These are phyloP conservation scores for Ophthalmolycus amberensis DNA, from an alignment of 2,113 vertebrate genomes.

Conservation along the genomic window DNA sequence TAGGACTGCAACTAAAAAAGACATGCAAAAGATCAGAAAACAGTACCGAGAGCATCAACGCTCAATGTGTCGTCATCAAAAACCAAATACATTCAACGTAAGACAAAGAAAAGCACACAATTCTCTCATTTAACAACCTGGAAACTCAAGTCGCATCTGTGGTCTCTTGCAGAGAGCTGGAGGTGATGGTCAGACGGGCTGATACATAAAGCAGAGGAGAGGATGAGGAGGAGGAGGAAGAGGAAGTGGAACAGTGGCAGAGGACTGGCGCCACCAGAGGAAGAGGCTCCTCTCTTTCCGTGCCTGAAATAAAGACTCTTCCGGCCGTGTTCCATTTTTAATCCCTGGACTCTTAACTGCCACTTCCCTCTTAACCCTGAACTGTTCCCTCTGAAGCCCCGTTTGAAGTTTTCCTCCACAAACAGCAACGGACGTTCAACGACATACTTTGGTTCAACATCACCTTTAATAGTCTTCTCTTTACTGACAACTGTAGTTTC, in stretches of 20 bases:
- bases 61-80: background rate
- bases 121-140: background rate
- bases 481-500: background rate
- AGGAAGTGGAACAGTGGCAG: slow-evolving; percentile 76
- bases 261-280: slow-evolving; percentile 76
- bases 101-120: background rate
- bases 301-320: slow-evolving; percentile 79
- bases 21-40: background rate
- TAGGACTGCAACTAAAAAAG: background rate
- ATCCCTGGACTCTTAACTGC: slow-evolving; percentile 60
- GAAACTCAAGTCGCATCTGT: background rate
- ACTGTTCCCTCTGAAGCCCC: slow-evolving; percentile 42
- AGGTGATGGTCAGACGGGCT: background rate
- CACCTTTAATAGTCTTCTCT: background rate
- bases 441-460: background rate
- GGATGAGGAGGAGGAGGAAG: slow-evolving; percentile 82
- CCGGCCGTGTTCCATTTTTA: slow-evolving; percentile 76
- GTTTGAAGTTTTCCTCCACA: slow-evolving; percentile 42
- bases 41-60: background rate
- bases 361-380: slow-evolving; percentile 75
- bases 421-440: background rate
- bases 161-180: background rate
- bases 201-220: slow-evolving; percentile 47
- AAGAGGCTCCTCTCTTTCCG: slow-evolving; percentile 75
- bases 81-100: background rate